These are phyloP conservation scores for Ernsta delagoae DNA, from an alignment of 2,888 invertebrate species.

Conservation along the genomic window DNA sequence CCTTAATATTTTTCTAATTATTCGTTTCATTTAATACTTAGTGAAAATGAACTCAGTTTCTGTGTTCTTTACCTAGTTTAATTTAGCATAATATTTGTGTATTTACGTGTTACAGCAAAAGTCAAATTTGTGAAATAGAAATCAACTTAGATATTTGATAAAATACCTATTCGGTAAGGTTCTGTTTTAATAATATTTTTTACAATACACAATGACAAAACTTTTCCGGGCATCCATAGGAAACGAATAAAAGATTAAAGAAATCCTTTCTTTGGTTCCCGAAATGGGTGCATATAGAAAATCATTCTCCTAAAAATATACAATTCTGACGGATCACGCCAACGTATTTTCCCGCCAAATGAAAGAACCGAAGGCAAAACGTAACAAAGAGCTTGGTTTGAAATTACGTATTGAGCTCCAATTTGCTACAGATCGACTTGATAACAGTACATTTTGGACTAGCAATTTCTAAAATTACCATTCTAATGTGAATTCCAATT, in stretches of 20 bases:
- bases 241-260: background rate
- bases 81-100: no score
- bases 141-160: no score
- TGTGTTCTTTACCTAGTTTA: no score
- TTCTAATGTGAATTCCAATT: conserved; percentile 20
- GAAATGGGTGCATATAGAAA: background rate
- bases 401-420: conserved; percentile 29
- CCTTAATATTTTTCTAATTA: background rate
- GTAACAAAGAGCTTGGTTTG: conserved; percentile 17
- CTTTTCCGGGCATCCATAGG: no score
- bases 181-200: no score
- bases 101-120: no score
- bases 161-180: no score
- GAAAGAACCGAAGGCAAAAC: conserved; percentile 27
- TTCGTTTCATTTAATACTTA: no score
- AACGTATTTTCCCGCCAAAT: conserved; percentile 25
- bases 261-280: background rate
- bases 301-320: background rate
- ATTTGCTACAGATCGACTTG: conserved; percentile 32
- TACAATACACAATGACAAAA: no score
- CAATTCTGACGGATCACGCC: background rate
- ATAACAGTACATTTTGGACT: conserved; percentile 23
- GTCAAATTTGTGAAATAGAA: no score
- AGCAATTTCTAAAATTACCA: conserved; percentile 22
- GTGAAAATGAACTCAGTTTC: no score